Evolutionary conservation across 1,140 invertebrate genomes (phyloP).

Genomic region (Drosophila hydei): DNA sequence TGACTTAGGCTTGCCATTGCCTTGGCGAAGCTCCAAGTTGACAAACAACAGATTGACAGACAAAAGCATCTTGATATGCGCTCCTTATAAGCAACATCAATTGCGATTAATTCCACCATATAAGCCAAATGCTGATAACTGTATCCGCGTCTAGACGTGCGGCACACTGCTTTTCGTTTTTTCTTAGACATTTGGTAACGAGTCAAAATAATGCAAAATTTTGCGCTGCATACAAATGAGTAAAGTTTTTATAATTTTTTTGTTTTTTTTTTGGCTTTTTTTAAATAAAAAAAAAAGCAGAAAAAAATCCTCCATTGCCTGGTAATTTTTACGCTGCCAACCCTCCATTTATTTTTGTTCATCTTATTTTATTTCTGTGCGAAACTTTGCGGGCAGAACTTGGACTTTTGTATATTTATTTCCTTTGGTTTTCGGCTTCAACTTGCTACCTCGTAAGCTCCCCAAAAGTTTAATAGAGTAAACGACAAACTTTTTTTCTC

Average conservation of each 20-base stretch:
- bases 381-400: constrained; percentile 73
- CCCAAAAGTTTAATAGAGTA: constrained; percentile 82
- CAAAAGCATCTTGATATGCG: too few relatives aligned
- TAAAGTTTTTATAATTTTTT: constrained; percentile 59
- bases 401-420: constrained; percentile 80
- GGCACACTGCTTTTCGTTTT: constrained; percentile 54
- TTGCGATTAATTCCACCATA: constrained; percentile 21
- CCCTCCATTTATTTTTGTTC: constrained; percentile 23
- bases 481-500: constrained; percentile 77
- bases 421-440: constrained; percentile 77
- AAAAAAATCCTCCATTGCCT: constrained; percentile 59
- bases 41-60: too few relatives aligned
- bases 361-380: constrained; percentile 31
- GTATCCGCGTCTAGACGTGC: constrained; percentile 22
- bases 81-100: not conserved
- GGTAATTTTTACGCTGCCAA: constrained; percentile 60
- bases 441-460: constrained; percentile 80
- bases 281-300: constrained; percentile 33
- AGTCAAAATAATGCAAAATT: constrained; percentile 80
- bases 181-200: constrained; percentile 68
- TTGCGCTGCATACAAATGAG: constrained; percentile 83
- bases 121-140: constrained; percentile 1
- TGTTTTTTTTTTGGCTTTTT: not conserved
- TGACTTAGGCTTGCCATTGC: too few relatives aligned
- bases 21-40: too few relatives aligned